These are phyloP conservation scores for Pristionchus arcanus DNA, from an alignment of 2,888 invertebrate genomes.

Conservation along the genomic window DNA sequence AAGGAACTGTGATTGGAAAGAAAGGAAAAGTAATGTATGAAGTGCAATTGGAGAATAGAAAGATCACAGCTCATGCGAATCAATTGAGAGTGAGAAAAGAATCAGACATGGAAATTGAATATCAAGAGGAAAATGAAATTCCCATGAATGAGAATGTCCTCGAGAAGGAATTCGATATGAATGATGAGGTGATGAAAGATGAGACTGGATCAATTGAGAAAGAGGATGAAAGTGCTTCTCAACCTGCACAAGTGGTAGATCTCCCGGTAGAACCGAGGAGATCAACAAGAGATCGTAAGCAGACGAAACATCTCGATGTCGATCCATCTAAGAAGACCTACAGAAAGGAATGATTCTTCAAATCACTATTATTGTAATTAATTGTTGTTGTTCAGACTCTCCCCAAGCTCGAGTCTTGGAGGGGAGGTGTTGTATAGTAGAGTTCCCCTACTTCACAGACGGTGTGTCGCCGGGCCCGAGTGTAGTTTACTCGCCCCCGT, in stretches of 20 bases:
- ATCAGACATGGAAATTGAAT: neutral
- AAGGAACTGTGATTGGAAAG: neutral
- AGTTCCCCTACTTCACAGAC: neutral
- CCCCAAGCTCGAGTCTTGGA: neutral
- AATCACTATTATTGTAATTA: too few species aligned
- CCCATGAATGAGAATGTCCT: neutral
- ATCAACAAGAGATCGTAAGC: neutral
- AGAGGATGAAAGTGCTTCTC: too few species aligned
- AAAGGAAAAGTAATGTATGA: conserved; percentile 18
- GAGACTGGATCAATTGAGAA: too few species aligned
- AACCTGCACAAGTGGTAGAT: neutral
- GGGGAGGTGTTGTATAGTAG: neutral
- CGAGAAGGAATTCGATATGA: too few species aligned
- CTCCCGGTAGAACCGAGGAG: neutral
- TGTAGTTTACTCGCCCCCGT: too few species aligned
- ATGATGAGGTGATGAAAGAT: too few species aligned
- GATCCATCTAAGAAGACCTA: neutral
- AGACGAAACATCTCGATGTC: neutral
- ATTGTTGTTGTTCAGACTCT: too few species aligned
- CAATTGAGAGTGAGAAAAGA: neutral
- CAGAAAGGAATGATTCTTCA: too few species aligned
- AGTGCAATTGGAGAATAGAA: neutral
- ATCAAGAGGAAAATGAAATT: neutral
- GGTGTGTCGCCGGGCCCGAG: too few species aligned
- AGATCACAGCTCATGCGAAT: too few species aligned